Evolutionary conservation across 2,797 vertebrate genomes (phyloP).

Genomic region (Arrhamphus sclerolepis): DNA sequence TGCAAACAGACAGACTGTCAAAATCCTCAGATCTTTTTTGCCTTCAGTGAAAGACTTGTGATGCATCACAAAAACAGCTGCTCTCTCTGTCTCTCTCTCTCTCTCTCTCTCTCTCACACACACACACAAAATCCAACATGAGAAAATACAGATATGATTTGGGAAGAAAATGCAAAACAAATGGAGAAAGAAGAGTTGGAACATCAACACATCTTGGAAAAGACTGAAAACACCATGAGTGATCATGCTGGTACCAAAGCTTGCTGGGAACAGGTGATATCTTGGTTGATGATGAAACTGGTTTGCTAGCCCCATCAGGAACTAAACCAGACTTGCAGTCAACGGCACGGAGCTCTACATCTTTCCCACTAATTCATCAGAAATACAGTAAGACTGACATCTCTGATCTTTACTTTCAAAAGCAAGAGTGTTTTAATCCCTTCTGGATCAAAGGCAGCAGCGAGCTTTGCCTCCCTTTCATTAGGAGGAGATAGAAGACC

Average conservation of each 20-base stretch:
- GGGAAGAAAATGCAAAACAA: slow-evolving; percentile 32
- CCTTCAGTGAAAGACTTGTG: slow-evolving; percentile 36
- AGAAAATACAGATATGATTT: slow-evolving; percentile 26
- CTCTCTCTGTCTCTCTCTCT: too few relatives aligned
- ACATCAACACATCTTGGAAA: not conserved
- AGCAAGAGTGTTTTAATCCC: slow-evolving; percentile 79
- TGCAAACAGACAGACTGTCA: slow-evolving; percentile 41
- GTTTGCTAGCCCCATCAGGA: slow-evolving; percentile 23
- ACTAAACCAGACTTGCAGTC: slow-evolving; percentile 31
- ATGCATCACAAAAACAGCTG: slow-evolving; percentile 48
- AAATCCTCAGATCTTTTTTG: slow-evolving; percentile 45
- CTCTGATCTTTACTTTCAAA: slow-evolving; percentile 71
- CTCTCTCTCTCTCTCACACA: too few relatives aligned
- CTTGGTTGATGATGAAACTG: slow-evolving; percentile 19
- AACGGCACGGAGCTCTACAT: slow-evolving; percentile 18
- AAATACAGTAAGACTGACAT: slow-evolving; percentile 47
- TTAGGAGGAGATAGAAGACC: slow-evolving; percentile 68
- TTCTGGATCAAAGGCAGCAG: slow-evolving; percentile 80
- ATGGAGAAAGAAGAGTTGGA: slow-evolving; percentile 1
- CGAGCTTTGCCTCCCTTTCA: slow-evolving; percentile 74
- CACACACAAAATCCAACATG: slow-evolving; percentile 22
- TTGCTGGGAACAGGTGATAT: slow-evolving; percentile 9
- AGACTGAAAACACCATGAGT: slow-evolving; percentile 2
- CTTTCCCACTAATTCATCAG: slow-evolving; percentile 45
- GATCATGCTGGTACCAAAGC: slow-evolving; percentile 35